phyloP scores from a whole-genome alignment of 2,113 vertebrate genomes.

The Spheniscus mendiculus region DNA sequence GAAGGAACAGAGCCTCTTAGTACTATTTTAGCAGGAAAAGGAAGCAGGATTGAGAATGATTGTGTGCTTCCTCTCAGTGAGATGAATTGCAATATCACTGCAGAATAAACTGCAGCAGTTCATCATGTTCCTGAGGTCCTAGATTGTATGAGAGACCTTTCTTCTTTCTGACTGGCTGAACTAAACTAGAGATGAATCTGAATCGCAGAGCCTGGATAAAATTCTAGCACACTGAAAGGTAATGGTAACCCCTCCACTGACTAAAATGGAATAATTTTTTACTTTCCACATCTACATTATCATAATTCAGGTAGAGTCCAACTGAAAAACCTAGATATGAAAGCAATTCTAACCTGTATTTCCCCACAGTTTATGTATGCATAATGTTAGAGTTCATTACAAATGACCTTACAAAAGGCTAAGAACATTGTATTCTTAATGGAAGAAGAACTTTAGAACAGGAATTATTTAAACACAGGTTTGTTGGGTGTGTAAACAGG shows the following conservation, averaged over 20 bases:
- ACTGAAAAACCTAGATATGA: not conserved
- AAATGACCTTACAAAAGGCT: not conserved
- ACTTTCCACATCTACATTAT: not conserved
- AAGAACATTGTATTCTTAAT: not conserved
- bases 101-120: not conserved
- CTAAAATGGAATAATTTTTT: not conserved
- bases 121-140: not conserved
- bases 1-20: not conserved
- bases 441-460: not conserved
- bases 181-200: not conserved
- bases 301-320: not conserved
- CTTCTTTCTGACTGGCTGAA: not conserved
- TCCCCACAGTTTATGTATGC: not conserved
- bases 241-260: not conserved
- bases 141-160: rapidly evolving
- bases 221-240: not conserved
- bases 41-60: not conserved
- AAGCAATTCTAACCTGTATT: not conserved
- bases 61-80: not conserved
- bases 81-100: not conserved
- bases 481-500: not conserved
- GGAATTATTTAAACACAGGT: not conserved
- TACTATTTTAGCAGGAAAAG: not conserved
- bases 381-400: not conserved
- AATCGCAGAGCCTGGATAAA: not conserved